A percentile compares a stretch with the other conserved stretches of the same genome.
Evolutionary conservation across 2,113 vertebrate species (phyloP).

Genomic region (Rhipidura dahli): DNA sequence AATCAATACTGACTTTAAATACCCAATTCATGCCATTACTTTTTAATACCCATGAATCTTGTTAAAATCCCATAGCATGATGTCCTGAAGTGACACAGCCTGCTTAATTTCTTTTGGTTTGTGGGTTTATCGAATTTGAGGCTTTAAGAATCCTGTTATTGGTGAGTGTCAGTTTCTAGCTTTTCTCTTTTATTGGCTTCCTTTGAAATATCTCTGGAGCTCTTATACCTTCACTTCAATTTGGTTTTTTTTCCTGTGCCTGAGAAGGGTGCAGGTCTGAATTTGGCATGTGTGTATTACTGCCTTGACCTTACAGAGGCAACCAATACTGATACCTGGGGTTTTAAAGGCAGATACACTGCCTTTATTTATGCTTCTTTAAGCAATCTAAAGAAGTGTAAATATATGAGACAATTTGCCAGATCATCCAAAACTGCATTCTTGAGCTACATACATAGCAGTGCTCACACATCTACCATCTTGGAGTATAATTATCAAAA

Average conservation of each 20-base stretch:
- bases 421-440: not conserved
- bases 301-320: not conserved
- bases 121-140: conserved; percentile 24
- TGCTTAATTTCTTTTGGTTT: conserved; percentile 44
- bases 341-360: not conserved
- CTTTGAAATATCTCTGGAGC: not conserved
- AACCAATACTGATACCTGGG: not conserved
- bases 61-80: not conserved
- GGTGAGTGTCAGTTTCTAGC: not conserved
- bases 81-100: not conserved
- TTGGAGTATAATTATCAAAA: not conserved
- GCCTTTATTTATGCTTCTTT: not conserved
- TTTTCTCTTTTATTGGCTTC: conserved; percentile 16
- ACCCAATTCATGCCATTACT: conserved; percentile 15
- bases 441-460: not conserved
- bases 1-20: conserved; percentile 55
- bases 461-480: not conserved
- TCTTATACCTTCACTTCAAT: not conserved
- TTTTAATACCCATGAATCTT: conserved; percentile 41
- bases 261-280: not conserved
- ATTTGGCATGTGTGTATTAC: not conserved
- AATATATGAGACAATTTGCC: not conserved
- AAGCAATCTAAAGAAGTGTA: not conserved
- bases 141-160: conserved; percentile 30
- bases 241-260: not conserved